These are phyloP conservation scores for Apodemia hepburni DNA, from an alignment of 2,888 invertebrate species.

Conservation along the genomic window DNA sequence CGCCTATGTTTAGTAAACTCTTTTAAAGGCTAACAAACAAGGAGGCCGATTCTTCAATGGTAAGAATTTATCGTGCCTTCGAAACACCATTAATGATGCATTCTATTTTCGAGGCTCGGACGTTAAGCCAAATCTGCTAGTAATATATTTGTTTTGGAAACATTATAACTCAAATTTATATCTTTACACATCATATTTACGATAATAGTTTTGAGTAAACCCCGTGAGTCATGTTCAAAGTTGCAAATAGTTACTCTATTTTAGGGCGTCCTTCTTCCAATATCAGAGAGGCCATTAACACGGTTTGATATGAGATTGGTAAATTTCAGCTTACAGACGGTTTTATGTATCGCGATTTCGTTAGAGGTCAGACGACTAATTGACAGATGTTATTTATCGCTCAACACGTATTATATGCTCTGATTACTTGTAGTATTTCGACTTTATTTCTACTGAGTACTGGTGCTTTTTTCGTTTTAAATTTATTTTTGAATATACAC, in stretches of 20 bases:
- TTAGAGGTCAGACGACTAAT: not conserved
- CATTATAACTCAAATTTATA: not conserved
- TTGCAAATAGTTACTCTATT: conserved; percentile 67
- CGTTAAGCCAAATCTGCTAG: no score
- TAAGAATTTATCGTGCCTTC: no score
- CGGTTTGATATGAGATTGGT: conserved; percentile 48
- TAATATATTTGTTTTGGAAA: not conserved
- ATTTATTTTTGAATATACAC: no score
- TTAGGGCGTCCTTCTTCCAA: conserved; percentile 71
- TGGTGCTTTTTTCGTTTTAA: no score
- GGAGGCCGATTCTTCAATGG: no score
- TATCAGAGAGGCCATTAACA: conserved; percentile 60
- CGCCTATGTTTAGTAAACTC: no score
- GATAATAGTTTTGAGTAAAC: conserved; percentile 38
- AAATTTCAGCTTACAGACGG: conserved; percentile 35
- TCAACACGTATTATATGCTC: conserved; percentile 44
- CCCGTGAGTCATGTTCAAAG: conserved; percentile 48
- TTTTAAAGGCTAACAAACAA: no score
- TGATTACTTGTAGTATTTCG: conserved; percentile 19
- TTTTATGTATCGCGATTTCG: conserved; percentile 15
- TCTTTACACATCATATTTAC: conserved; percentile 39
- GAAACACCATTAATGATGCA: no score
- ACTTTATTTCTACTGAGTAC: no score
- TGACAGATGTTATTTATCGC: conserved; percentile 46
- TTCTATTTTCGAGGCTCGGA: no score